Evolutionary conservation across 2,888 invertebrate genomes (phyloP).

Genomic region (Sesia apiformis): DNA sequence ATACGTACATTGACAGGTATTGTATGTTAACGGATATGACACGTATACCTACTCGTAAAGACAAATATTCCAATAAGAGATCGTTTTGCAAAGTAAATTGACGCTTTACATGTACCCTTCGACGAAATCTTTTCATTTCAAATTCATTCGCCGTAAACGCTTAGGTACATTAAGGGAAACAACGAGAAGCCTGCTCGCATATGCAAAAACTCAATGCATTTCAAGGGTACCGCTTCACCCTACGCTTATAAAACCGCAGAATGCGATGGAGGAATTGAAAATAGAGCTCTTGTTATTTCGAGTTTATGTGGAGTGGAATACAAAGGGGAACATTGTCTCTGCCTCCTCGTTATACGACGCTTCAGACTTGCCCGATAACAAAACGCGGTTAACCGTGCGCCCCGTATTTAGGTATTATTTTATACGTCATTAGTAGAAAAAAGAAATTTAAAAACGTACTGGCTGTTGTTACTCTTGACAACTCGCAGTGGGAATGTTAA

Average conservation of each 20-base stretch:
- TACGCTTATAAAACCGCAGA: constrained; percentile 42
- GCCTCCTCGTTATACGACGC: constrained; percentile 58
- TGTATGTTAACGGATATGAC: too few relatives aligned
- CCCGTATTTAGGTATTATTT: constrained; percentile 27
- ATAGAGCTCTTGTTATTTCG: constrained; percentile 71
- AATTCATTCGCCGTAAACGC: not conserved
- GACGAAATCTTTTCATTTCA: not conserved
- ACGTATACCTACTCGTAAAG: too few relatives aligned
- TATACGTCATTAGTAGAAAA: not conserved
- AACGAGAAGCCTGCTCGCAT: constrained; percentile 36
- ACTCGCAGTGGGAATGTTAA: not conserved
- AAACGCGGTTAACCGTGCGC: constrained; percentile 36
- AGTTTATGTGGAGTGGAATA: constrained; percentile 64
- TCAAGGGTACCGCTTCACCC: constrained; percentile 33
- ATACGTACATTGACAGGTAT: too few relatives aligned
- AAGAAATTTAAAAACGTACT: not conserved
- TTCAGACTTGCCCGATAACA: constrained; percentile 65
- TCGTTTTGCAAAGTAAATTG: not conserved
- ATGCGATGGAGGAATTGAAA: constrained; percentile 62
- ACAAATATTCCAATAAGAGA: too few relatives aligned
- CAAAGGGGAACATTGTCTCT: constrained; percentile 64
- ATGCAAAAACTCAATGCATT: constrained; percentile 52
- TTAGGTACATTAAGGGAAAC: not conserved
- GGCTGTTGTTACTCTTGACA: not conserved
- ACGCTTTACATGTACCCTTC: not conserved